Percentiles rank a stretch among this genome's conserved stretches.
These are phyloP conservation scores for Pedionomus torquatus DNA, from an alignment of 2,113 vertebrate genomes.

Conservation along the genomic window DNA sequence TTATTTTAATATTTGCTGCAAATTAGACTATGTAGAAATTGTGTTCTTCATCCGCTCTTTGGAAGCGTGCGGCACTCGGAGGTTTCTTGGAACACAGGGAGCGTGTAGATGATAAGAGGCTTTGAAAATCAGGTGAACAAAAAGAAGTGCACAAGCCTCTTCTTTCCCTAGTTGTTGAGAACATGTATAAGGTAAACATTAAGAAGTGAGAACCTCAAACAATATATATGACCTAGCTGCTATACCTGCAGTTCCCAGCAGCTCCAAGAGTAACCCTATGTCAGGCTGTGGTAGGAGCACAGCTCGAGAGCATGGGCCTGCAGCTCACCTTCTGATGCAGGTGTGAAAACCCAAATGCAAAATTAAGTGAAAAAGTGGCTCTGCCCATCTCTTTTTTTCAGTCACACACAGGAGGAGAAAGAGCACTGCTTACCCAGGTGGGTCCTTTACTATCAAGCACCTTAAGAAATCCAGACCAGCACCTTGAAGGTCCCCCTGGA, in stretches of 20 bases:
- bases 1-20: not conserved
- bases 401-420: not conserved
- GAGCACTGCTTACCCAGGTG: slow-evolving; percentile 20
- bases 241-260: not conserved
- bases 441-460: slow-evolving; percentile 54
- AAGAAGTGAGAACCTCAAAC: not conserved
- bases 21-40: not conserved
- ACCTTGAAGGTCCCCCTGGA: slow-evolving; percentile 35
- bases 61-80: not conserved
- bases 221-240: not conserved
- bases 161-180: not conserved
- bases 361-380: not conserved
- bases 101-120: not conserved
- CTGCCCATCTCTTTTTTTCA: not conserved
- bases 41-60: not conserved
- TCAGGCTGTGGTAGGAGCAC: not conserved
- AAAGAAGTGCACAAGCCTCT: not conserved
- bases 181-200: not conserved
- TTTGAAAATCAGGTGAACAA: slow-evolving; percentile 46
- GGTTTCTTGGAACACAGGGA: not conserved
- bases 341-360: not conserved
- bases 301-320: not conserved
- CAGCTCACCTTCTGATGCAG: not conserved
- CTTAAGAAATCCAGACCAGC: slow-evolving; percentile 54
- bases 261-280: not conserved